Evolutionary conservation across 1,140 invertebrate genomes (phyloP), one percentile per base, ranked within the genome.

Genomic region (Drosophila kurseongensis): DNA sequence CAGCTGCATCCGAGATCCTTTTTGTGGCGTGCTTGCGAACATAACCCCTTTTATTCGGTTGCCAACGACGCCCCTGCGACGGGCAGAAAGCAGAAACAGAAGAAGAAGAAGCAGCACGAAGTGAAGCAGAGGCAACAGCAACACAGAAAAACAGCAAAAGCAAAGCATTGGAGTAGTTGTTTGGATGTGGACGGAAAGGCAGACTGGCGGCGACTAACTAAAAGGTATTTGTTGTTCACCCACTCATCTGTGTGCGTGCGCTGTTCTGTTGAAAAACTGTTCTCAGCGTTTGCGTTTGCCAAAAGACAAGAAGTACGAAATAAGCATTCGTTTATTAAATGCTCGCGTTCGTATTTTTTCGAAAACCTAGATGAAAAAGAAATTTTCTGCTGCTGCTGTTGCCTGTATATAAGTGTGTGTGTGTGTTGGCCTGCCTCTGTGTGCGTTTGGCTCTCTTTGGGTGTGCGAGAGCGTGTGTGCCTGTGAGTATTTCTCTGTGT

Each of bases 181-280:
- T 84, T 84, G 61, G 82, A 80, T 85, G 82, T 85, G 82, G 81
- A 84, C 81, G 82, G 81, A 84, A 84, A 81, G 82, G 80, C 86
- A 81, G 82, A 85, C 82, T 86, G 82, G 82, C 82, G 82, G 82
- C 82, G 78, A 85, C 82, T 85, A 86, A 85, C 66, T 36, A 40
- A 59, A 63, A 61, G 48, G 58, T 62, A 73, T 52, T 52, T 52
- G 50, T 52, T 52, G 50, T 52, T 52, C 50, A 52, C 50, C 50
- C 50, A 52, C 50, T 52, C 50, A 75, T 66, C 71, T 75, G 59
- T 55, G 29, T 44, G 63, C 63, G 59, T 55, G 71, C 47, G 29
- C 23, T 73, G 55, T 40, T 47, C 42, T 73, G 41, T 27, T 55
- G 60, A 47, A 67, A 59, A 67, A 36, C 56, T 60, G 29, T 69